Evolutionary conservation across 2,888 invertebrate species (phyloP).

Genomic region (Conistra vaccinii): DNA sequence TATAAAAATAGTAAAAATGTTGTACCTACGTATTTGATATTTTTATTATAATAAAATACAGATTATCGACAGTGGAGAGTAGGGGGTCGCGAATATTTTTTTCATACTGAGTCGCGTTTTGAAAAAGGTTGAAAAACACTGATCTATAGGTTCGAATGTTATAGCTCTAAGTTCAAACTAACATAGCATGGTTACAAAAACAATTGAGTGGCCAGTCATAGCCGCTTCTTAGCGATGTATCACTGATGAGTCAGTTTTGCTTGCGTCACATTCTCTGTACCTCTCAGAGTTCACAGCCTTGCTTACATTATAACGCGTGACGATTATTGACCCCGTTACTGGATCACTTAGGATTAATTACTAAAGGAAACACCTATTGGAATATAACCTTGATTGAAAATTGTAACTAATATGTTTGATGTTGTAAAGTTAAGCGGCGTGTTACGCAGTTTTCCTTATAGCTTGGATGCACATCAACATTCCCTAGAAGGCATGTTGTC

Average conservation of each 20-base stretch:
- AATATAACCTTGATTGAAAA: constrained; percentile 42
- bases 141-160: constrained; percentile 39
- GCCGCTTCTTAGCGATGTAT: constrained; percentile 74
- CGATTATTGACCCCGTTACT: constrained; percentile 76
- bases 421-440: constrained; percentile 36
- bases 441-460: constrained; percentile 77
- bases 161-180: constrained; percentile 66
- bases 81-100: no score
- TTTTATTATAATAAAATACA: no score
- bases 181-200: constrained; percentile 70
- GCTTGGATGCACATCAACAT: constrained; percentile 83
- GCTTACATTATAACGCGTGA: constrained; percentile 71
- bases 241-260: constrained; percentile 80
- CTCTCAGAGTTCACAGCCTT: constrained; percentile 67
- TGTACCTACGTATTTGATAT: no score
- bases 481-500: constrained; percentile 87
- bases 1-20: no score
- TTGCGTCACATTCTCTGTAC: constrained; percentile 77
- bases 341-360: constrained; percentile 58
- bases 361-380: constrained; percentile 32
- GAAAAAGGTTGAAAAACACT: no score
- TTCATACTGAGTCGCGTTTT: no score
- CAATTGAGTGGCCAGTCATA: constrained; percentile 75
- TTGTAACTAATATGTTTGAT: constrained; percentile 40
- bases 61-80: no score